Evolutionary conservation across 1,140 invertebrate species (phyloP).

Genomic region (Parasteatoda tepidariorum): DNA sequence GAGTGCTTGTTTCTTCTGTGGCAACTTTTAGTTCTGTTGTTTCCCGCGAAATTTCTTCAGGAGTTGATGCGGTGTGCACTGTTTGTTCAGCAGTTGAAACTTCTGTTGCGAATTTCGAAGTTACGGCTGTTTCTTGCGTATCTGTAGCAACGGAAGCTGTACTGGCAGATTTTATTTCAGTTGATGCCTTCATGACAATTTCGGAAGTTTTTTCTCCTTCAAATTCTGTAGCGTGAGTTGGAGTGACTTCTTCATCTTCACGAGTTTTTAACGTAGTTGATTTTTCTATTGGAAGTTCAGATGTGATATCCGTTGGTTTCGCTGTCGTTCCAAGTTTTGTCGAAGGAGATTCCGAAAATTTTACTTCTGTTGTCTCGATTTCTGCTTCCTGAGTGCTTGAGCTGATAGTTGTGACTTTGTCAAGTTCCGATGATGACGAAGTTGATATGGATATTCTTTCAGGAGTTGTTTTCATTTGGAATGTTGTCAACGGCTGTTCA

Average conservation of each 20-base stretch:
- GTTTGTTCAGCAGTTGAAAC: neutral
- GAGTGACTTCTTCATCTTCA: neutral
- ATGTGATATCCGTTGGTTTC: too few relatives aligned
- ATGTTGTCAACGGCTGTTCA: neutral
- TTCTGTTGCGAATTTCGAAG: neutral
- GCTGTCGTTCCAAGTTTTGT: neutral
- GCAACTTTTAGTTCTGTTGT: neutral
- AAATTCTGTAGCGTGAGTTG: too few relatives aligned
- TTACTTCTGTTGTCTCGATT: neutral
- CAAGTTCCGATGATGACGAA: too few relatives aligned
- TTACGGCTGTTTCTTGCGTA: neutral
- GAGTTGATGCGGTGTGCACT: too few relatives aligned
- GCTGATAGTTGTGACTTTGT: too few relatives aligned
- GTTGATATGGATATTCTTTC: too few relatives aligned
- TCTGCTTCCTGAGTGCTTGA: too few relatives aligned
- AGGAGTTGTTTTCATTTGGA: too few relatives aligned
- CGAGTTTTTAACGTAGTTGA: neutral
- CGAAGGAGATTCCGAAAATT: neutral
- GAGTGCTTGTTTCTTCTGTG: neutral
- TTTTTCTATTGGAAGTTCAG: constrained; percentile 1
- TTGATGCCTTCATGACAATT: neutral
- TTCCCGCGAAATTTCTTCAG: neutral
- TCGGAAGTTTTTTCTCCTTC: too few relatives aligned
- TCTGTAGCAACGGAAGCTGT: neutral
- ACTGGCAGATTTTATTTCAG: neutral